phyloP scores from a whole-genome alignment of 2,113 vertebrate genomes.

The Mastomys natalensis region DNA sequence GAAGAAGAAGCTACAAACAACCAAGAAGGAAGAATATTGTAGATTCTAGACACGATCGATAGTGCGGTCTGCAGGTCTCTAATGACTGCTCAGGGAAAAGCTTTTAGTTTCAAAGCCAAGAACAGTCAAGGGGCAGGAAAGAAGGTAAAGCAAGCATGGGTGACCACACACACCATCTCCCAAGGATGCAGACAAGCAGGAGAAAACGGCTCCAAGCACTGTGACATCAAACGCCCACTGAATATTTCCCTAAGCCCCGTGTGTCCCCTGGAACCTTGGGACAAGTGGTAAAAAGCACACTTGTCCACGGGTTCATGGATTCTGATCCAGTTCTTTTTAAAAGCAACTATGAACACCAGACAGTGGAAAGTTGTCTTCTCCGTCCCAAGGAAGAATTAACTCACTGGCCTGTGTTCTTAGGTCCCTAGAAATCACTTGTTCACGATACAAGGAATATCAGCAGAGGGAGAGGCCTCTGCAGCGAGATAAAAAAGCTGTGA shows the following conservation, averaged over 20 bases:
- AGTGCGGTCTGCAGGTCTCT: neutral
- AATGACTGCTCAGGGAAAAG: neutral
- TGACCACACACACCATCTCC: neutral
- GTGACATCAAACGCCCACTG: neutral
- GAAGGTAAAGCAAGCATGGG: neutral
- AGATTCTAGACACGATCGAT: neutral
- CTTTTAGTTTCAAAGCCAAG: neutral
- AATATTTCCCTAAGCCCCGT: rapidly evolving
- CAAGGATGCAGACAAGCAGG: neutral
- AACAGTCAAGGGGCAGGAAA: neutral
- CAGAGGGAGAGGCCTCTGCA: neutral
- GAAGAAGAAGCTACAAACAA: neutral
- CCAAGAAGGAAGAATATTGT: neutral
- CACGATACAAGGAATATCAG: neutral
- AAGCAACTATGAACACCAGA: neutral
- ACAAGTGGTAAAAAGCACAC: neutral
- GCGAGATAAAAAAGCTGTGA: neutral
- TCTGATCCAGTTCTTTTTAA: neutral
- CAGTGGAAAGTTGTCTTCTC: neutral
- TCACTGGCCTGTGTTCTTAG: neutral
- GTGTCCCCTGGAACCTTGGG: neutral
- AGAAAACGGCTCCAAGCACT: neutral
- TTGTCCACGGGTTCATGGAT: neutral
- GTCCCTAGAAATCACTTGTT: neutral
- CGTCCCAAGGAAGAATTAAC: neutral